Base-by-base conservation (phyloP, 1,140 invertebrate species). In the Drosophila rufa region DNA sequence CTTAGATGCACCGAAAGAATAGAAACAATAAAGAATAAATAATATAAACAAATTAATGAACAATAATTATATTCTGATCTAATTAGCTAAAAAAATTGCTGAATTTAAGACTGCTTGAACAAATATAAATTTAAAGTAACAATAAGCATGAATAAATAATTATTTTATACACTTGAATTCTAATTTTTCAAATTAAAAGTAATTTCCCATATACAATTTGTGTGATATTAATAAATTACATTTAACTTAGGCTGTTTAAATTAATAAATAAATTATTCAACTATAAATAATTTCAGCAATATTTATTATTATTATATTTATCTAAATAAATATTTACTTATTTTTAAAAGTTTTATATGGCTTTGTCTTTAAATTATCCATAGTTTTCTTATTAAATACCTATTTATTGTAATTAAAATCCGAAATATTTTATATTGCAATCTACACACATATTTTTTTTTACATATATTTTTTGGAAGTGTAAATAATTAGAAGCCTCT, bases 1-100 rank as follows among this genome's bases (percentile, higher is more conserved):
- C 67, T 70, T 68, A 46, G 67, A 25, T 70, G 67, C 62, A 70
- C 82, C 53, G 75, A 75, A 80, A 86, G 61, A 30, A 30, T 6
- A 6, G 6, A 30, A 30, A 30, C 7, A 30, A 30, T 7, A 1
- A 30, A 30, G 5, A 30, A 30, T 30, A 30, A 30, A 30, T 3
- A 25, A 25, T 25, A 25, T 25, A 25, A 25, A 42, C n/a, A n/a
- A 42, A n/a, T 42, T 3, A n/a, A 42, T n/a, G 8, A 38, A 12
- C 11, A 33, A 33, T 9, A 33, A 7, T 30, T 30, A 6, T 30
- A 30, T 30, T 30, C 27, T 0, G 27, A 30, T 1, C 2, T 30
- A 30, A 30, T 0, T 6, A 30, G 5, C 4, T 30, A 7, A 1
- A 30, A 7, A 30, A 30, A 27, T n/a, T n/a, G n/a, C n/a, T n/a